Percentiles rank a stretch among this genome's conserved stretches.
Conservation (phyloP, 2,797 vertebrate species). For the Coregonus ussuriensis region DNA sequence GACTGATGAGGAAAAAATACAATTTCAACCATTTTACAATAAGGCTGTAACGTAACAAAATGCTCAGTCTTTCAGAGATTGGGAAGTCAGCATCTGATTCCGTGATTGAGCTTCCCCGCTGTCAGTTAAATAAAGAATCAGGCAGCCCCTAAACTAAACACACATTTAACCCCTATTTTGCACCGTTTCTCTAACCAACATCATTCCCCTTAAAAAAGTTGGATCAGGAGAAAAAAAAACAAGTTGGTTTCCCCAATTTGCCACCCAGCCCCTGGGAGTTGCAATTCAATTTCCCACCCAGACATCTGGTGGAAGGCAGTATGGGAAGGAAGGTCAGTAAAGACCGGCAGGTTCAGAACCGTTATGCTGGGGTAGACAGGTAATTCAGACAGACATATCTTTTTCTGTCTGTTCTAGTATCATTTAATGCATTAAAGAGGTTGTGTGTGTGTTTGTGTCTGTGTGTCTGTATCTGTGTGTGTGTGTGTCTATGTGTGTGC, state of each 20-base stretch:
- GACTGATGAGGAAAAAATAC: too few species aligned
- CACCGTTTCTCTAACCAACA: background rate
- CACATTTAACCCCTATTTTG: background rate
- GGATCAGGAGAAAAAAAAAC: slow-evolving; percentile 55
- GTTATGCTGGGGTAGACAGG: slow-evolving; percentile 55
- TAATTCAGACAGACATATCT: slow-evolving; percentile 56
- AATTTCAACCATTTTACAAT: too few species aligned
- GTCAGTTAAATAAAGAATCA: background rate
- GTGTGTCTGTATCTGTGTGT: too few species aligned
- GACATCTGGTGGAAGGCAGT: slow-evolving; percentile 48
- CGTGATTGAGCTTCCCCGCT: background rate
- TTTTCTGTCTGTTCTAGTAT: slow-evolving; percentile 50
- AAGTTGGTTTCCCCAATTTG: slow-evolving; percentile 71
- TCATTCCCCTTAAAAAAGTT: slow-evolving; percentile 25
- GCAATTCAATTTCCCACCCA: slow-evolving; percentile 75
- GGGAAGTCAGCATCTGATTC: background rate
- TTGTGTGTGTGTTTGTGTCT: too few species aligned
- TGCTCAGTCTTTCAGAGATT: background rate
- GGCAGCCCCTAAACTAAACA: background rate
- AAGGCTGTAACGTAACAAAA: too few species aligned
- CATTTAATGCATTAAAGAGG: slow-evolving; percentile 27
- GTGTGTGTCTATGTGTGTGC: background rate
- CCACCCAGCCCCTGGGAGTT: slow-evolving; percentile 69
- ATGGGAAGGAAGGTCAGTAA: slow-evolving; percentile 43
- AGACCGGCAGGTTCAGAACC: slow-evolving; percentile 44